Percentiles rank a stretch among this genome's conserved stretches.
Evolutionary conservation across 2,797 vertebrate species (phyloP).

Genomic region (Phoxinus dragarum): DNA sequence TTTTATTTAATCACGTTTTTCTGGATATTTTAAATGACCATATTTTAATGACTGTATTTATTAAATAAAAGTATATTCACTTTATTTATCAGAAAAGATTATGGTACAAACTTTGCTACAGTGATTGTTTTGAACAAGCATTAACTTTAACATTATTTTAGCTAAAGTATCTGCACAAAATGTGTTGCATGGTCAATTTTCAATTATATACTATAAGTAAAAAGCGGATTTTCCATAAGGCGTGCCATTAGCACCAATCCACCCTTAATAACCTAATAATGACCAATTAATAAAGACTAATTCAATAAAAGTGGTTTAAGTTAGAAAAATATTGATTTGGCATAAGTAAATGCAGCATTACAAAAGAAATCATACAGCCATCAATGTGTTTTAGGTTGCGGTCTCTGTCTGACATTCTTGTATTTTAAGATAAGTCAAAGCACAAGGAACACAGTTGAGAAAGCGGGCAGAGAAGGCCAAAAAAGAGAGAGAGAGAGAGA

Average conservation of each 20-base stretch:
- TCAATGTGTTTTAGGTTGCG: neutral
- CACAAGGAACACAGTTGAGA: slow-evolving; percentile 5
- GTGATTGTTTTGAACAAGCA: neutral
- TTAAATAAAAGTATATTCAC: neutral
- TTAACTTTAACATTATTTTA: neutral
- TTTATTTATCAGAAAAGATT: neutral
- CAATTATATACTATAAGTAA: neutral
- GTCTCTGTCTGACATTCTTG: neutral
- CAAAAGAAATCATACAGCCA: neutral
- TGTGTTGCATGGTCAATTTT: neutral
- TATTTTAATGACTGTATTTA: neutral
- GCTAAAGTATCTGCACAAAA: neutral
- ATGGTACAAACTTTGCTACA: neutral
- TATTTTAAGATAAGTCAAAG: neutral
- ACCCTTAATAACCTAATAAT: neutral
- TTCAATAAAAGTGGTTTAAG: neutral
- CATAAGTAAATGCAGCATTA: neutral
- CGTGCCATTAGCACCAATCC: neutral
- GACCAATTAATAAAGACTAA: neutral
- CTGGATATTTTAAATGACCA: neutral
- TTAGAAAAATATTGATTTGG: neutral
- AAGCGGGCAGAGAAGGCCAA: neutral
- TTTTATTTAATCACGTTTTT: neutral
- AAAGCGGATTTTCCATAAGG: neutral
- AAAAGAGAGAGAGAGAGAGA: slow-evolving; percentile 9